These are phyloP conservation scores for Vultur gryphus DNA, from an alignment of 2,797 vertebrate species.

Conservation along the genomic window DNA sequence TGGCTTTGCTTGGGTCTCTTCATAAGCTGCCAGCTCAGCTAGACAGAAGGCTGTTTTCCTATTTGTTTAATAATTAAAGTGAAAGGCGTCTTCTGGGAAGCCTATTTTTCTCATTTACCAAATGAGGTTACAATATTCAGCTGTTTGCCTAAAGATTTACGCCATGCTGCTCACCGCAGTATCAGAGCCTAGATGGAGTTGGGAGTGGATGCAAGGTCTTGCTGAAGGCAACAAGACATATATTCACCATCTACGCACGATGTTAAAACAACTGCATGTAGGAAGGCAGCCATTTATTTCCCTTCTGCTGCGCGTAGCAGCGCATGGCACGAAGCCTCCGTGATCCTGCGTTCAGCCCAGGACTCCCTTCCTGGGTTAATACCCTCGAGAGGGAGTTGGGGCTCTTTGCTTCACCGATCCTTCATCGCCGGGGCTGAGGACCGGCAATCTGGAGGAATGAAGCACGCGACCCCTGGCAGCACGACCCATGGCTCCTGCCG, in stretches of 20 bases:
- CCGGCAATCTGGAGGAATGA: not conserved
- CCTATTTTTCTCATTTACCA: not conserved
- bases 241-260: not conserved
- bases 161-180: not conserved
- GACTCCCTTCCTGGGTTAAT: not conserved
- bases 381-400: not conserved
- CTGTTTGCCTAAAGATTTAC: not conserved
- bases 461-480: not conserved
- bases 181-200: not conserved
- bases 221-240: not conserved
- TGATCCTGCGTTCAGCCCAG: not conserved
- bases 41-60: not conserved
- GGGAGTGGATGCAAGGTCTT: not conserved
- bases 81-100: not conserved
- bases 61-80: not conserved
- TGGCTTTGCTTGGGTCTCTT: not conserved
- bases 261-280: not conserved
- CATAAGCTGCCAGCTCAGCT: not conserved
- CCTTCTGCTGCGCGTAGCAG: not conserved
- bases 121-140: not conserved
- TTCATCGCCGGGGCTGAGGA: not conserved
- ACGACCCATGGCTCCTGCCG: not conserved
- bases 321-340: rapidly evolving
- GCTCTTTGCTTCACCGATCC: not conserved
- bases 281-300: not conserved